Percentiles rank a stretch among this genome's conserved stretches.
These are phyloP conservation scores for Catharus minimus DNA, from an alignment of 2,113 vertebrate species.

Conservation along the genomic window DNA sequence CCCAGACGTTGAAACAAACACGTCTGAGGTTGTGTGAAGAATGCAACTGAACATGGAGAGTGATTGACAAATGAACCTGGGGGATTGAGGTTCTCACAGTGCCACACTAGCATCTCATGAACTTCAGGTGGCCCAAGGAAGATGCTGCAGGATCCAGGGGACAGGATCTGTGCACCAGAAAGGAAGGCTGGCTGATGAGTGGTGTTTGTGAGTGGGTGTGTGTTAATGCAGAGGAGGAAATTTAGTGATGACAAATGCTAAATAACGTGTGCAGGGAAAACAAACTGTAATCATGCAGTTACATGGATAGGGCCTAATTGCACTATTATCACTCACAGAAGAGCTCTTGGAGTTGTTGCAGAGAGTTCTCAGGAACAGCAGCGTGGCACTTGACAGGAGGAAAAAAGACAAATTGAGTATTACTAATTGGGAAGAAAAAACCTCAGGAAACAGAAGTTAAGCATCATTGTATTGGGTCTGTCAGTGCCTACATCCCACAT, in stretches of 20 bases:
- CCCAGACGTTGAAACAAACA: neutral
- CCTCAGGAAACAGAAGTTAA: neutral
- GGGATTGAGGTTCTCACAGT: neutral
- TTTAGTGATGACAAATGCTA: slow-evolving; percentile 2
- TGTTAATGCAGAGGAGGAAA: neutral
- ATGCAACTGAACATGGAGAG: neutral
- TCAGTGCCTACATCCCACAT: neutral
- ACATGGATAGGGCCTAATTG: slow-evolving; percentile 27
- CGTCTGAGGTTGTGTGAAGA: neutral
- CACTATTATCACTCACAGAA: slow-evolving; percentile 12
- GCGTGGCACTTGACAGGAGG: neutral
- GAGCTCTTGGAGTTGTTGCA: neutral
- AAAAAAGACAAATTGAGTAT: neutral
- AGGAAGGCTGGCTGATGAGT: neutral
- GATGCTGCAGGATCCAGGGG: neutral
- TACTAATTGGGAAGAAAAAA: neutral
- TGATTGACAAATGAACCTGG: neutral
- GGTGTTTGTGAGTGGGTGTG: neutral
- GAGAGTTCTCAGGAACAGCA: slow-evolving; percentile 13
- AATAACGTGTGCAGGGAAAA: slow-evolving; percentile 14
- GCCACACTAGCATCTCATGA: neutral
- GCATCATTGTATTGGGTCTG: neutral
- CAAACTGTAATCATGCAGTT: slow-evolving; percentile 30
- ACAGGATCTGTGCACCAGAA: neutral
- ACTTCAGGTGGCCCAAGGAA: neutral